Evolutionary conservation across 2,888 invertebrate species (phyloP).

Genomic region (Onthophagus sagittarius): DNA sequence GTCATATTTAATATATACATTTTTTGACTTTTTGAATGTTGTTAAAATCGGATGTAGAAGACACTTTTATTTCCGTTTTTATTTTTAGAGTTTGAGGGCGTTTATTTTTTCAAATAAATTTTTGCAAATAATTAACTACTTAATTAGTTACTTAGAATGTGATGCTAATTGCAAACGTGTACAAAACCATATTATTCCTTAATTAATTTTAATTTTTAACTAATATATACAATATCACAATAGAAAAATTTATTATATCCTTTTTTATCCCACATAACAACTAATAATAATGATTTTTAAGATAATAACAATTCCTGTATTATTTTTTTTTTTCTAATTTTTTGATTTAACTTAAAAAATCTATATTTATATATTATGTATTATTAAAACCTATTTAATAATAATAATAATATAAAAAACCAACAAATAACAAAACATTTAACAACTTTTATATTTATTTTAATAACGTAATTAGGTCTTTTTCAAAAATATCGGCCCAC

Average conservation of each 20-base stretch:
- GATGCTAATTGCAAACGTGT: neutral
- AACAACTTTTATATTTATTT: neutral
- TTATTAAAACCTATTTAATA: neutral
- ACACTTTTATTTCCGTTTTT: neutral
- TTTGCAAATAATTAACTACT: neutral
- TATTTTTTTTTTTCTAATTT: conserved; percentile 14
- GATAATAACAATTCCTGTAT: conserved; percentile 37
- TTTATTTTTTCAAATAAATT: neutral
- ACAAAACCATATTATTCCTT: neutral
- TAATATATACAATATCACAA: conserved; percentile 49
- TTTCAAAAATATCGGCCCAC: conserved; percentile 29
- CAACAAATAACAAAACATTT: neutral
- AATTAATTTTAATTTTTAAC: conserved; percentile 17
- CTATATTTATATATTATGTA: conserved; percentile 20
- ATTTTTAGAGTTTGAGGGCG: neutral
- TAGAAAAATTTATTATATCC: conserved; percentile 32
- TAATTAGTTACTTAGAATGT: neutral
- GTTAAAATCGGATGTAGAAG: neutral
- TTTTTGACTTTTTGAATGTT: neutral
- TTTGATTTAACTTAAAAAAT: conserved; percentile 3
- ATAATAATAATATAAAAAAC: neutral
- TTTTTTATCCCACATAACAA: neutral
- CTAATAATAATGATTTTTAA: neutral
- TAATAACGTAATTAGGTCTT: conserved; percentile 36
- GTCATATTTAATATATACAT: neutral